phyloP scores from a whole-genome alignment of 2,888 invertebrate genomes.

The Altica lythri region DNA sequence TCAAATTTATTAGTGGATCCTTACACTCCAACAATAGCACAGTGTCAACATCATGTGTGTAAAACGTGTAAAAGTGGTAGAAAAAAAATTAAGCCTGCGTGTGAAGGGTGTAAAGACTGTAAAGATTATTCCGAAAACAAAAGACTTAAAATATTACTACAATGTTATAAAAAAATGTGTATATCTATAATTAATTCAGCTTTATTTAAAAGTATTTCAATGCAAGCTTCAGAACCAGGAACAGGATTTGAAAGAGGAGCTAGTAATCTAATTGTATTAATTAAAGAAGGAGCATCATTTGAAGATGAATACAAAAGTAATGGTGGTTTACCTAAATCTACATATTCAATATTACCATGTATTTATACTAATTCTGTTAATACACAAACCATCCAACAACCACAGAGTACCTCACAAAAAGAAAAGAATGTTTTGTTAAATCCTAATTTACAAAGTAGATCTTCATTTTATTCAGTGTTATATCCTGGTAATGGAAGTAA shows the following conservation, averaged over 20 bases:
- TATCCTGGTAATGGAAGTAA: conserved; percentile 81
- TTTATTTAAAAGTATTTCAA: conserved; percentile 64
- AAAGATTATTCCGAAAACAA: conserved; percentile 81
- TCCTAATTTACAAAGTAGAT: conserved; percentile 57
- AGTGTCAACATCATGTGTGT: conserved; percentile 90
- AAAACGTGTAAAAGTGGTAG: conserved; percentile 81
- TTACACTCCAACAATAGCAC: conserved; percentile 74
- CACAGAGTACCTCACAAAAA: conserved; percentile 29
- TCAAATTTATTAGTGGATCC: conserved; percentile 82
- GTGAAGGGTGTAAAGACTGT: conserved; percentile 84
- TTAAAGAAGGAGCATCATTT: conserved; percentile 80
- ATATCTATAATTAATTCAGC: conserved; percentile 77
- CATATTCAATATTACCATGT: conserved; percentile 75
- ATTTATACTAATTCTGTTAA: conserved; percentile 67
- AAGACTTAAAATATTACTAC: conserved; percentile 77
- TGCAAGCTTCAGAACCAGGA: conserved; percentile 62
- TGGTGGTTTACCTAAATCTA: conserved; percentile 73
- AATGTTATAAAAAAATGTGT: conserved; percentile 89
- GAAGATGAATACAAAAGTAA: conserved; percentile 76
- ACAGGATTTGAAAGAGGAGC: conserved; percentile 61
- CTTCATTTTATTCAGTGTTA: conserved; percentile 76
- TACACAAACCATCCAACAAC: conserved; percentile 55
- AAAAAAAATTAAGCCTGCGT: conserved; percentile 83
- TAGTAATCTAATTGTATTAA: conserved; percentile 71
- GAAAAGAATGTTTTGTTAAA: conserved; percentile 41